Evolutionary conservation across 2,113 vertebrate species (phyloP).

Genomic region (Lepus americanus): DNA sequence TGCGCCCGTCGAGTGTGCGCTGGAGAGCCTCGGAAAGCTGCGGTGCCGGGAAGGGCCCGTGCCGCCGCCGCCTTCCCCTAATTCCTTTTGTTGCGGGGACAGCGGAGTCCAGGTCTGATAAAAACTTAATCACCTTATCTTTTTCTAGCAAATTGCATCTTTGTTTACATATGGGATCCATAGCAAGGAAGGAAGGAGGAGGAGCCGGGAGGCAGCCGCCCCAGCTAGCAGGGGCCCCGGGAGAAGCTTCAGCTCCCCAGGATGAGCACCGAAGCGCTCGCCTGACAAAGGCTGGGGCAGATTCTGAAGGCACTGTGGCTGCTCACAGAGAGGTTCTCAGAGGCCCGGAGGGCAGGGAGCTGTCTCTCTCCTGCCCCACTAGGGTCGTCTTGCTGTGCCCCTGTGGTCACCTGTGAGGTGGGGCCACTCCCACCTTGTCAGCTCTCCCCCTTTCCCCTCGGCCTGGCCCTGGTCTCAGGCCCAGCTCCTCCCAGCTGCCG

Average conservation of each 20-base stretch:
- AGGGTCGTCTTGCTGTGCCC: background rate
- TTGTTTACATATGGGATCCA: conserved; percentile 88
- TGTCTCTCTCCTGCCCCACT: background rate
- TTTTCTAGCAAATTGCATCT: conserved; percentile 92
- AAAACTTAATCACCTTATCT: conserved; percentile 92
- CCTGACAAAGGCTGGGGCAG: background rate
- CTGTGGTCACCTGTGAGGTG: background rate
- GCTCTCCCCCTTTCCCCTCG: background rate
- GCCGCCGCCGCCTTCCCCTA: conserved; percentile 82
- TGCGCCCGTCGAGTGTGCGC: conserved; percentile 86
- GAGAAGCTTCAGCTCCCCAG: background rate
- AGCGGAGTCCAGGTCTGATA: conserved; percentile 88
- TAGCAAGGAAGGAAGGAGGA: conserved; percentile 85
- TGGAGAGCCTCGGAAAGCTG: conserved; percentile 85
- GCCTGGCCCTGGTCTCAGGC: background rate
- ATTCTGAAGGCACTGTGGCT: background rate
- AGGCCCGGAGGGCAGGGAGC: background rate
- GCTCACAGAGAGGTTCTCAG: background rate
- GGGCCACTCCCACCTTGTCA: background rate
- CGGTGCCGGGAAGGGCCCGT: conserved; percentile 84
- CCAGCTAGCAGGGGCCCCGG: conserved; percentile 70
- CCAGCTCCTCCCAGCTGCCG: too few species aligned
- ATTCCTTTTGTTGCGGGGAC: conserved; percentile 90
- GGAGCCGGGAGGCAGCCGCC: conserved; percentile 64
- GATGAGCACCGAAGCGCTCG: background rate